A percentile compares a stretch with the other conserved stretches of the same genome.
Conservation (phyloP, 2,113 vertebrate species). For the Trinectes maculatus region DNA sequence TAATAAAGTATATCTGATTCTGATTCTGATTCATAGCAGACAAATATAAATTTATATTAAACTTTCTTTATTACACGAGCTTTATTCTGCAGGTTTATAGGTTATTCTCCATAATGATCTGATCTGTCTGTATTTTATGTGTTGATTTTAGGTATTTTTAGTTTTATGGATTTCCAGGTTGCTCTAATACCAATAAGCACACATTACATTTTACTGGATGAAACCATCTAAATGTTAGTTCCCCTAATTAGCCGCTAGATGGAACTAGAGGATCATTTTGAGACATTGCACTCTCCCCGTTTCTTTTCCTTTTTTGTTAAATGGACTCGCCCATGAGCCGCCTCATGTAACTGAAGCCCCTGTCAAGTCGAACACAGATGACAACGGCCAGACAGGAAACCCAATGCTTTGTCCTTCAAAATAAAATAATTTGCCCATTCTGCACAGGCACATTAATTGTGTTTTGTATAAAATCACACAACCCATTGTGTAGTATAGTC, state of each 20-base stretch:
- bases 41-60: too few species aligned
- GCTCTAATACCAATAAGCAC: background rate
- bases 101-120: too few species aligned
- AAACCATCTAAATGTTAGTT: background rate
- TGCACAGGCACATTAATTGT: background rate
- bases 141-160: too few species aligned
- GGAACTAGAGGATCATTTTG: slow-evolving; percentile 34
- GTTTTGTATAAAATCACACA: too few species aligned
- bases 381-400: slow-evolving; percentile 13
- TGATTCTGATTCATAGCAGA: too few species aligned
- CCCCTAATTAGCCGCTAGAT: slow-evolving; percentile 39
- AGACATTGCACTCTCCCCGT: background rate
- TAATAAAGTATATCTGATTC: too few species aligned
- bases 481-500: too few species aligned
- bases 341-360: slow-evolving; percentile 48
- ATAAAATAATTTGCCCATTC: background rate
- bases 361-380: slow-evolving; percentile 33
- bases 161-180: background rate
- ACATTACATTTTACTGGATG: background rate
- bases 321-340: slow-evolving; percentile 79
- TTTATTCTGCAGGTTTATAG: too few species aligned
- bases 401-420: background rate
- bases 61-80: too few species aligned
- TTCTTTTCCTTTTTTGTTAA: slow-evolving; percentile 58
- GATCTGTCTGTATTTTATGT: too few species aligned